These are phyloP conservation scores for Ochotona curzoniae DNA, from an alignment of 2,113 vertebrate genomes.

Conservation along the genomic window DNA sequence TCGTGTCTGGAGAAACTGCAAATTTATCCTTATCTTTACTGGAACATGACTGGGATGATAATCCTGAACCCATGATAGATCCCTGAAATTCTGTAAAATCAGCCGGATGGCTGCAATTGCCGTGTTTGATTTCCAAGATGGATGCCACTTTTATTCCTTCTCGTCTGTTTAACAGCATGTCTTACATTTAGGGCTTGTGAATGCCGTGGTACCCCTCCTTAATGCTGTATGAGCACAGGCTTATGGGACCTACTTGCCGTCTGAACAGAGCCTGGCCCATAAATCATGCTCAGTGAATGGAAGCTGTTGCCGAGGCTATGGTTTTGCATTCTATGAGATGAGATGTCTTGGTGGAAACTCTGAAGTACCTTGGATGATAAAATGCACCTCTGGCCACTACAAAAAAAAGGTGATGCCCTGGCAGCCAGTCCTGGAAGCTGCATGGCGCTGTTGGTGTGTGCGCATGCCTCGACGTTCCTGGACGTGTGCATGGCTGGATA, in stretches of 20 bases:
- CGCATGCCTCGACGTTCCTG: background rate
- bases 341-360: background rate
- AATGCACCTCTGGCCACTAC: background rate
- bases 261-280: background rate
- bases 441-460: background rate
- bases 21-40: background rate
- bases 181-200: background rate
- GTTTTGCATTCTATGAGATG: background rate
- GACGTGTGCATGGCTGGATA: too few species aligned
- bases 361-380: background rate
- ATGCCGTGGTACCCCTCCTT: background rate
- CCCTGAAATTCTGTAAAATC: background rate
- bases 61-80: background rate
- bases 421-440: background rate
- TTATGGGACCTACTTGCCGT: background rate
- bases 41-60: background rate
- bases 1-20: conserved; percentile 7
- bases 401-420: background rate
- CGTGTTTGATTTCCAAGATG: background rate
- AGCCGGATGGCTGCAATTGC: background rate
- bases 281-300: background rate
- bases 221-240: background rate
- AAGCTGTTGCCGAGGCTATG: background rate
- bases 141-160: background rate
- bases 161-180: background rate